phyloP scores from a whole-genome alignment of 2,888 invertebrate genomes.

The Mesorhabditis spiculigera region DNA sequence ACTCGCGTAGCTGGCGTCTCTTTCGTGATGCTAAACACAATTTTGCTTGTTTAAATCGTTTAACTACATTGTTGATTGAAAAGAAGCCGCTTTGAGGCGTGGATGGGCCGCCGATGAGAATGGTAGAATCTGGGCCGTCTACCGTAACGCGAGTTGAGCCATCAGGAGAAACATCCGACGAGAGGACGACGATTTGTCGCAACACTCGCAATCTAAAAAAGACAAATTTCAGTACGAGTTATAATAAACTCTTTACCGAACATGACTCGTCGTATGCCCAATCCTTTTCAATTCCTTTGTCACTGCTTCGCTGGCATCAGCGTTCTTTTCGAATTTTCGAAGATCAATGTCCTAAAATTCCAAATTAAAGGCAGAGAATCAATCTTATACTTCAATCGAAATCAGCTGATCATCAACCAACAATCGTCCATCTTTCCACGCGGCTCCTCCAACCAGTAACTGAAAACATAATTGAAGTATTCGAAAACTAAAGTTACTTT shows the following conservation, averaged over 20 bases:
- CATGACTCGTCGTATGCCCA: slow-evolving; percentile 17
- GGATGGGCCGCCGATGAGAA: neutral
- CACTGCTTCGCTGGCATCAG: slow-evolving; percentile 47
- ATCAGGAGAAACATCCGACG: neutral
- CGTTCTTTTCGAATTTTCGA: slow-evolving; percentile 29
- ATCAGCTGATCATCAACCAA: slow-evolving; percentile 90
- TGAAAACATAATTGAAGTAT: slow-evolving; percentile 14
- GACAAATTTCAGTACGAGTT: neutral
- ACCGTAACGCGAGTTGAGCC: neutral
- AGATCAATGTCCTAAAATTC: slow-evolving; percentile 19
- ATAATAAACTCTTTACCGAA: slow-evolving; percentile 13
- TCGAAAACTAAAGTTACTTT: slow-evolving; percentile 20
- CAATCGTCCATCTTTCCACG: slow-evolving; percentile 72
- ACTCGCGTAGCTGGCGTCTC: neutral
- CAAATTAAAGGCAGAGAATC: neutral
- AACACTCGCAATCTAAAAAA: neutral
- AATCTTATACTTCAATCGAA: slow-evolving; percentile 75
- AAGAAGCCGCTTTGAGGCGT: neutral
- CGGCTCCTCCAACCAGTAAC: slow-evolving; percentile 85
- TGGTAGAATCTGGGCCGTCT: slow-evolving; percentile 1
- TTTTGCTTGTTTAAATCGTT: no score
- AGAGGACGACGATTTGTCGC: neutral
- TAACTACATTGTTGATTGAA: no score
- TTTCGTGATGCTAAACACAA: neutral
- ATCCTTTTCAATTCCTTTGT: slow-evolving; percentile 36